Base-by-base conservation (phyloP, 2,888 invertebrate species). In the Yponomeuta evonymella region DNA sequence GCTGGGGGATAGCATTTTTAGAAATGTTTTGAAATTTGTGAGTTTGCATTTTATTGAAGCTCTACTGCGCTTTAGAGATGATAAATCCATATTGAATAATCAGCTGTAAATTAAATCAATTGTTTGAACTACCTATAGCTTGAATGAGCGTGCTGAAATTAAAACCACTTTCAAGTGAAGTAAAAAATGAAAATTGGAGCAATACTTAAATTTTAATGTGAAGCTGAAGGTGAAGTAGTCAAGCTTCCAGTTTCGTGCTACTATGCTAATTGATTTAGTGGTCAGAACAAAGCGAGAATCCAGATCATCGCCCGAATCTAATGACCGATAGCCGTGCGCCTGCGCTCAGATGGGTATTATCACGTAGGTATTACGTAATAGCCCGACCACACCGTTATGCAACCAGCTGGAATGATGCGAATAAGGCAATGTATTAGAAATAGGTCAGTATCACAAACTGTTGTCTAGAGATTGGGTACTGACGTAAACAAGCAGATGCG, bases 161-260 rank as follows among this genome's bases (percentile, higher is more conserved):
- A 11, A 63, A 23, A 23, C 23, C 23, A 23, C 23, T 1, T 23
- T 23, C 1, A 23, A 23, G 23, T 23, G 23, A 23, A 23, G 23
- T 23, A 63, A 15, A 11, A 11, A 6, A 15, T n/a, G 15, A 15
- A 63, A 63, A 15, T 48, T 48, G 48, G 48, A 48, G 48, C 23
- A 15, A 63, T 63, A 63, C 63, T 23, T 63, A 63, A 63, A 63
- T 23, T 63, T 63, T 23, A 63, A 63, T 63, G 63, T 63, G 15
- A 63, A 63, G 48, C 48, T 48, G 48, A 63, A 63, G 63, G 63
- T 63, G 15, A n/a, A 63, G 15, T n/a, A n/a, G n/a, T n/a, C n/a
- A 63, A 63, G 23, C 63, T 9, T 63, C 2, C n/a, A 63, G 15
- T 63, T 15, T 63, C 8, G 63, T 15, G 63, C 63, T 63, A 23